A percentile compares a stretch with the other conserved stretches of the same genome.
These are phyloP conservation scores for Synanthedon tipuliformis DNA, from an alignment of 2,888 invertebrate species.

Conservation along the genomic window DNA sequence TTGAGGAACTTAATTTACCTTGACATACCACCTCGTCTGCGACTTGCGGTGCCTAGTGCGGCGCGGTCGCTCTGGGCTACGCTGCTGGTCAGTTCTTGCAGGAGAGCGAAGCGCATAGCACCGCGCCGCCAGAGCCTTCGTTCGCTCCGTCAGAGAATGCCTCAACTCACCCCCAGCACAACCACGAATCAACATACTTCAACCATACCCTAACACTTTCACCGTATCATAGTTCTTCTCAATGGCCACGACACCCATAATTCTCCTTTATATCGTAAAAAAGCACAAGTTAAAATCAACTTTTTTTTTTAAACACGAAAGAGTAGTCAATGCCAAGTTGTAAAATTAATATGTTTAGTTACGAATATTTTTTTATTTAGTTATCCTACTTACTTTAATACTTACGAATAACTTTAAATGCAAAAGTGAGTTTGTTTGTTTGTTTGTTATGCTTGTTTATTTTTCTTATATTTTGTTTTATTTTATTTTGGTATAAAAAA, in stretches of 20 bases:
- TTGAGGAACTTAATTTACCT: constrained; percentile 69
- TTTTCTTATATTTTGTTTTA: no score
- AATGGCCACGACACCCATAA: constrained; percentile 6
- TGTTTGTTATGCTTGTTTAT: no score
- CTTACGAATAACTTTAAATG: no score
- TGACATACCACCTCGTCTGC: constrained; percentile 76
- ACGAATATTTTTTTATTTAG: no score
- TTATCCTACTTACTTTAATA: no score
- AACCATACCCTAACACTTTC: constrained; percentile 26
- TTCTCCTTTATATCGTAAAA: neutral
- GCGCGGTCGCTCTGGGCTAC: constrained; percentile 38
- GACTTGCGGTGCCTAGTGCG: constrained; percentile 63
- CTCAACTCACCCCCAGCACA: constrained; percentile 59
- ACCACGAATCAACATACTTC: constrained; percentile 58
- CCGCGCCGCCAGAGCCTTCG: constrained; percentile 61
- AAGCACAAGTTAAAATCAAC: no score
- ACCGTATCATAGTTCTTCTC: constrained; percentile 16
- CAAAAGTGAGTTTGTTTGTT: no score
- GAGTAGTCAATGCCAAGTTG: no score
- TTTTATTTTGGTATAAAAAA: no score
- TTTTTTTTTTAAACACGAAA: no score
- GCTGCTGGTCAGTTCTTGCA: constrained; percentile 31
- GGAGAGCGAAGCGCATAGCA: constrained; percentile 61
- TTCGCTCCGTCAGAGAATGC: constrained; percentile 62
- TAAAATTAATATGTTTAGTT: no score